Evolutionary conservation across 2,797 vertebrate genomes (phyloP).

Genomic region (Myotis daubentonii): DNA sequence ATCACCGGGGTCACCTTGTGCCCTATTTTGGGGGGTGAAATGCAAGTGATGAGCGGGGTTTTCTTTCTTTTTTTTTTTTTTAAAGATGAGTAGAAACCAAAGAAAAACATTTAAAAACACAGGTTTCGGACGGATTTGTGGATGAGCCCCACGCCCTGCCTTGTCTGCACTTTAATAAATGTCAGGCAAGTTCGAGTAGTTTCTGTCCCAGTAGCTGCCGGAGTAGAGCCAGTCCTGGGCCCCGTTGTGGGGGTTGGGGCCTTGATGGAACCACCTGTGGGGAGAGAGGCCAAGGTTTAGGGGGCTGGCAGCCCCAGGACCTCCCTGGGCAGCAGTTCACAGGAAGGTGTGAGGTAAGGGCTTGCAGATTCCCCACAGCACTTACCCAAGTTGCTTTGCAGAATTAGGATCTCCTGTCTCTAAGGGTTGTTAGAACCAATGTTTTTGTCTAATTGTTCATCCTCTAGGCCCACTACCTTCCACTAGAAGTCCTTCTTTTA

Average conservation of each 20-base stretch:
- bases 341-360: neutral
- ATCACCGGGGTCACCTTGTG: conserved; percentile 58
- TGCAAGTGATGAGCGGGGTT: conserved; percentile 39
- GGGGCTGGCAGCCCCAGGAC: neutral
- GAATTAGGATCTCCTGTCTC: neutral
- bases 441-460: neutral
- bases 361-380: neutral
- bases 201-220: conserved; percentile 98
- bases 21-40: conserved; percentile 70
- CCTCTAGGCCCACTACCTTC: neutral
- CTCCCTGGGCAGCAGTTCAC: too few species aligned
- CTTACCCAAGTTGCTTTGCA: neutral
- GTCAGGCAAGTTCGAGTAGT: conserved; percentile 93
- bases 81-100: conserved; percentile 83
- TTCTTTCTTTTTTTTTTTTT: conserved; percentile 44
- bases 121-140: conserved; percentile 85
- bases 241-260: conserved; percentile 94
- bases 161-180: conserved; percentile 92
- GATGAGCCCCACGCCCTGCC: conserved; percentile 76
- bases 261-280: conserved; percentile 97
- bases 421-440: neutral
- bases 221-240: conserved; percentile 97
- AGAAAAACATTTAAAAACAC: conserved; percentile 80
- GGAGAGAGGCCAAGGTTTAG: conserved; percentile 14
- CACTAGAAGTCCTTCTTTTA: neutral